These are phyloP conservation scores for Pantelozetes paolii DNA, from an alignment of 2,888 invertebrate species.

Conservation along the genomic window DNA sequence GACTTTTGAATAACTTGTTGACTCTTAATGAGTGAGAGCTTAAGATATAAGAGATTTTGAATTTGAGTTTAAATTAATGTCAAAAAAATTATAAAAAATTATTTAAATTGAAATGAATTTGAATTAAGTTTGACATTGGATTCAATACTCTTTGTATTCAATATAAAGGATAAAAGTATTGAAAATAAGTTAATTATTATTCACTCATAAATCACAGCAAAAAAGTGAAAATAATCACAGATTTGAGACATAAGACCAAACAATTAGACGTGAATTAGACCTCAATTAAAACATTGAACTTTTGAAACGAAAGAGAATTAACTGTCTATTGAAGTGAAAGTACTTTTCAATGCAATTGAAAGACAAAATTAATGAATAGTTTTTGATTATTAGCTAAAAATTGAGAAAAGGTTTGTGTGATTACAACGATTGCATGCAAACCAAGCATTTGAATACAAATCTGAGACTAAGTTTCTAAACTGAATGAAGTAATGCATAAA, in stretches of 20 bases:
- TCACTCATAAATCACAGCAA: no score
- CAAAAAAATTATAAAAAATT: no score
- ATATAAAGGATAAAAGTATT: no score
- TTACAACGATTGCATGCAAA: slow-evolving; percentile 9
- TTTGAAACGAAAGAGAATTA: not conserved
- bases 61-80: no score
- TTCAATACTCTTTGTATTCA: no score
- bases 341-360: not conserved
- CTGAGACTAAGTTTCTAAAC: not conserved
- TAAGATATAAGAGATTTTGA: no score
- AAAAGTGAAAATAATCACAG: not conserved
- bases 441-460: not conserved
- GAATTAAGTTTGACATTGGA: slow-evolving; percentile 1
- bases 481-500: slow-evolving; percentile 5
- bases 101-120: no score
- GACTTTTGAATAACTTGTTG: no score
- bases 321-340: slow-evolving; percentile 9
- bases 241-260: not conserved
- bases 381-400: not conserved
- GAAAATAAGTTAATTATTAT: no score
- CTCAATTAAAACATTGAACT: not conserved
- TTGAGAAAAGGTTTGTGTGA: not conserved
- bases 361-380: not conserved
- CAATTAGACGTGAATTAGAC: no score
- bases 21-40: no score